A percentile compares a stretch with the other conserved stretches of the same genome.
phyloP scores from a whole-genome alignment of 2,888 invertebrate species.

The Archips crataeganus region DNA sequence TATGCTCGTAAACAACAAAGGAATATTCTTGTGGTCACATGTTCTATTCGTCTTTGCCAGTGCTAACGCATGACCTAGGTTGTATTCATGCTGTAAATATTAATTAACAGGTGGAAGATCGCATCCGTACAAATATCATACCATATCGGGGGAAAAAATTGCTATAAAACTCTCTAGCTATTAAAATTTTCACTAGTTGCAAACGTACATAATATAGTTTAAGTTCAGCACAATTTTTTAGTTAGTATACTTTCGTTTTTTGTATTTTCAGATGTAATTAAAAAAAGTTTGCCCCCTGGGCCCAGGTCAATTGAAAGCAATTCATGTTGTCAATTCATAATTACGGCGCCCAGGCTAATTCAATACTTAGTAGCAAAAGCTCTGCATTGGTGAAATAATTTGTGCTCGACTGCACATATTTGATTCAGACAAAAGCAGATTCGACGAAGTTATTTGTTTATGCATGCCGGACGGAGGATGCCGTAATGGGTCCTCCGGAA shows the following conservation, averaged over 20 bases:
- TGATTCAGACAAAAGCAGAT: constrained; percentile 16
- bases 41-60: background rate
- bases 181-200: too few species aligned
- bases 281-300: background rate
- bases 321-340: constrained; percentile 28
- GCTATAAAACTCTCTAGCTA: too few species aligned
- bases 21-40: background rate
- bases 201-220: too few species aligned
- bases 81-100: background rate
- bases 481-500: constrained; percentile 5
- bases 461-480: background rate
- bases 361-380: constrained; percentile 18
- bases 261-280: too few species aligned
- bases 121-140: too few species aligned
- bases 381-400: constrained; percentile 30
- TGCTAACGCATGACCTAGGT: background rate
- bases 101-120: background rate
- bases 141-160: too few species aligned
- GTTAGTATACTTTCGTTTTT: background rate
- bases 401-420: constrained; percentile 34
- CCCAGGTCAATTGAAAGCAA: constrained; percentile 32
- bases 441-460: constrained; percentile 17
- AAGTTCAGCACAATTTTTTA: background rate
- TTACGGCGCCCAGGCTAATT: constrained; percentile 21
- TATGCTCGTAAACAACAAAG: constrained; percentile 7